Evolutionary conservation across 2,888 invertebrate species (phyloP).

Genomic region (Rhagonycha lutea): DNA sequence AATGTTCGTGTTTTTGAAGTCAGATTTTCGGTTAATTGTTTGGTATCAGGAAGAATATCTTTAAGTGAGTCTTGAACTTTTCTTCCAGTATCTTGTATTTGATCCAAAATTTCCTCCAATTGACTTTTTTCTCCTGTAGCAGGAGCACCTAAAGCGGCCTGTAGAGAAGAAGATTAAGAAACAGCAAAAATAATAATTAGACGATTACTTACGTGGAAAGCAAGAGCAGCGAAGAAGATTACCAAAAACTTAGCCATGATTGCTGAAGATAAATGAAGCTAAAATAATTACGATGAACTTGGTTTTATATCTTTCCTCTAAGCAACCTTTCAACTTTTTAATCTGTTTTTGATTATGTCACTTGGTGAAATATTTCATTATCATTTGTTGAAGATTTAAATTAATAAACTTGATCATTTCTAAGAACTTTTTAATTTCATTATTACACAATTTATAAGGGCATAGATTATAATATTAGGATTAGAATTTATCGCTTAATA

Average conservation of each 20-base stretch:
- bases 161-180: not conserved
- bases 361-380: not conserved
- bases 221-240: conserved; percentile 34
- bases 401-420: not conserved
- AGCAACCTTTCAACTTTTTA: conserved; percentile 1
- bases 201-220: conserved; percentile 38
- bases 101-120: conserved; percentile 38
- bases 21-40: conserved; percentile 4
- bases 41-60: conserved; percentile 4
- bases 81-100: conserved; percentile 38
- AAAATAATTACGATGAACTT: not conserved
- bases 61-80: conserved; percentile 1
- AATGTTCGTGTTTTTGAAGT: not conserved
- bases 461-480: too few relatives aligned
- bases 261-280: not conserved
- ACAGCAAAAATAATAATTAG: not conserved
- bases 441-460: not conserved
- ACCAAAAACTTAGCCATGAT: conserved; percentile 38
- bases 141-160: conserved; percentile 36
- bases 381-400: not conserved
- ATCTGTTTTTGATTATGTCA: not conserved
- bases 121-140: conserved; percentile 35
- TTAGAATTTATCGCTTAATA: too few relatives aligned
- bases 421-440: not conserved
- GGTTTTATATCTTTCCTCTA: not conserved